Evolutionary conservation across 2,113 vertebrate species (phyloP).

Genomic region (Ancistrus triradiatus): DNA sequence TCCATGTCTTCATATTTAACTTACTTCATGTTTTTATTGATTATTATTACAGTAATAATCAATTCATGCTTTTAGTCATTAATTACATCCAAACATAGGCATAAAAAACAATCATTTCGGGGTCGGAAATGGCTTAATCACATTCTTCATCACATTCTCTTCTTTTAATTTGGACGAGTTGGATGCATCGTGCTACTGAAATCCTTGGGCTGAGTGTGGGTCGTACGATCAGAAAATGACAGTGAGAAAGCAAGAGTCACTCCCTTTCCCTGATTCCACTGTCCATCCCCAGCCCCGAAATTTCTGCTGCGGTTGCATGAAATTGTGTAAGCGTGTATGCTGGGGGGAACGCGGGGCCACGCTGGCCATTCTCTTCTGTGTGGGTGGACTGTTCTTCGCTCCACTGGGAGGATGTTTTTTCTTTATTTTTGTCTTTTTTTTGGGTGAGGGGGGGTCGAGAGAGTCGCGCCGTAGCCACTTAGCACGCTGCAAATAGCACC

Average conservation of each 20-base stretch:
- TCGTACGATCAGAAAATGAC: neutral
- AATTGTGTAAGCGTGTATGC: slow-evolving; percentile 21
- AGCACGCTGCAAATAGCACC: slow-evolving; percentile 21
- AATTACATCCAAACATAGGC: no score
- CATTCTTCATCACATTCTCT: no score
- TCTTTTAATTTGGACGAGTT: no score
- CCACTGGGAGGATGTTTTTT: slow-evolving; percentile 29
- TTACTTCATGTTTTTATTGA: no score
- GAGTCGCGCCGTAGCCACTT: slow-evolving; percentile 26
- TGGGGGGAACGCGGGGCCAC: slow-evolving; percentile 11
- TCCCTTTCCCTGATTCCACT: slow-evolving; percentile 40
- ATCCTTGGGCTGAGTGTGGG: neutral
- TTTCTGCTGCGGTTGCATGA: slow-evolving; percentile 42
- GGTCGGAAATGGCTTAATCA: no score
- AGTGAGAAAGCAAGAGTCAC: slow-evolving; percentile 19
- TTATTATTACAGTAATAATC: no score
- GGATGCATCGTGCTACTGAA: no score
- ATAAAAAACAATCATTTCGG: no score
- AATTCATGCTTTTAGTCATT: no score
- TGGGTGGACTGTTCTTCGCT: slow-evolving; percentile 26
- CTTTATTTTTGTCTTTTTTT: slow-evolving; percentile 29
- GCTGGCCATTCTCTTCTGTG: slow-evolving; percentile 14
- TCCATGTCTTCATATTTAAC: no score
- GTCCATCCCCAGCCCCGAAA: slow-evolving; percentile 33
- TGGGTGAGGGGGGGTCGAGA: neutral